Evolutionary conservation across 2,113 vertebrate species (phyloP), one percentile per base, ranked within the genome.

Genomic region (Zeus faber): DNA sequence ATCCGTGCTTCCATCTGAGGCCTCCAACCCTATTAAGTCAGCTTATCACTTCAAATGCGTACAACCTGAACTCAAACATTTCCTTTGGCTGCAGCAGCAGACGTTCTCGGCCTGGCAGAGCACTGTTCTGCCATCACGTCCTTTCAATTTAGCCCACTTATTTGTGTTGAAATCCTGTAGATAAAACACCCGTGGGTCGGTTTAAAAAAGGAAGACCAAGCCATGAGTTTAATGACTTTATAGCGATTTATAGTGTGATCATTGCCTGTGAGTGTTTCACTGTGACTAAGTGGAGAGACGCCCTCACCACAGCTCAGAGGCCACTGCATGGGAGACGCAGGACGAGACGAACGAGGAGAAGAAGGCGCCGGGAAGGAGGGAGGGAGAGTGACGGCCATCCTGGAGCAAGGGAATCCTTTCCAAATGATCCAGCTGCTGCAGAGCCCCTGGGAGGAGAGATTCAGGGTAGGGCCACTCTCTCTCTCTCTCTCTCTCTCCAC

Each of bases 361-460:
- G 87, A 50, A 72, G 85, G 11, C 75, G 76, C 54, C 76, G 63
- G 13, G 68, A 83, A 54, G 41, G 86, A 53, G 70, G 83, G 27
- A 54, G 87, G 24, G 72, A 62, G 86, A 65, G 85, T 95, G 58
- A 90, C 89, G 4, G 90, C 93, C 6, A 91, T 92, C 67, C 75
- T 95, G 85, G 94, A 96, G 77, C 90, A 93, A 70, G 94, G 94
- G 56, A 78, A 76, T 52, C 93, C 94, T 40, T 86, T 96, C 56
- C 92, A 95, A 88, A 95, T 96, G 93, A 95, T 96, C 85, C 91
- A 93, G 84, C 91, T 96, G 62, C 90, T 96, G 53, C 94, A 96
- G 88, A 94, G 91, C 73, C 91, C 94, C 79, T 96, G 94, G 94
- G 94, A 96, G 76, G 93, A 96, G 80, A 85, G 94, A 81, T 96